These are phyloP conservation scores for Spinus pinus DNA, from an alignment of 2,797 vertebrate genomes.

Conservation along the genomic window DNA sequence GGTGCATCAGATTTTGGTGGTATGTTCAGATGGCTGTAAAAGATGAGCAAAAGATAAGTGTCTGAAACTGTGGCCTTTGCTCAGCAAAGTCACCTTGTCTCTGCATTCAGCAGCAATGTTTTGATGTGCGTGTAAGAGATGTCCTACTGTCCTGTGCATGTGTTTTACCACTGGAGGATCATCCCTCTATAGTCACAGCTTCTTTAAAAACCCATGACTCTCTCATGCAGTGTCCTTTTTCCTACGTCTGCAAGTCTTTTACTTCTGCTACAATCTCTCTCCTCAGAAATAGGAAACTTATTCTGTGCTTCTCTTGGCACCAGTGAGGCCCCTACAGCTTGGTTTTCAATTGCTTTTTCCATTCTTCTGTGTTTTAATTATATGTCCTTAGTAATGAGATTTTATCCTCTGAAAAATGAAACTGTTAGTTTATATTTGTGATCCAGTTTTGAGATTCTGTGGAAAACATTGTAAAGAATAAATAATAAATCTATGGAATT, in stretches of 20 bases:
- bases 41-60: not conserved
- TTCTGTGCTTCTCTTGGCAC: not conserved
- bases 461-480: not conserved
- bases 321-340: not conserved
- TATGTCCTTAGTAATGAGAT: not conserved
- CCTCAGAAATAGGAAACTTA: not conserved
- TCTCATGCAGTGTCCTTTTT: not conserved
- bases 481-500: not conserved
- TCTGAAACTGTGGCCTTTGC: not conserved
- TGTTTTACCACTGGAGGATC: not conserved
- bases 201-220: not conserved
- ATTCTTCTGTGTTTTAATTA: not conserved
- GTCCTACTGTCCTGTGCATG: not conserved
- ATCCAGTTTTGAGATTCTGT: not conserved
- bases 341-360: not conserved
- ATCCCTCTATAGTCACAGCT: not conserved
- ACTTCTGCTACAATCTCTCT: not conserved
- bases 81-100: not conserved
- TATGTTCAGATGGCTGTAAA: not conserved
- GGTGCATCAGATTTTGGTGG: not conserved
- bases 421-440: not conserved
- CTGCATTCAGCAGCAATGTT: not conserved
- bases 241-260: fast-evolving
- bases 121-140: not conserved
- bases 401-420: not conserved